phyloP scores from a whole-genome alignment of 2,113 vertebrate genomes.

The Megaceryle maxima region DNA sequence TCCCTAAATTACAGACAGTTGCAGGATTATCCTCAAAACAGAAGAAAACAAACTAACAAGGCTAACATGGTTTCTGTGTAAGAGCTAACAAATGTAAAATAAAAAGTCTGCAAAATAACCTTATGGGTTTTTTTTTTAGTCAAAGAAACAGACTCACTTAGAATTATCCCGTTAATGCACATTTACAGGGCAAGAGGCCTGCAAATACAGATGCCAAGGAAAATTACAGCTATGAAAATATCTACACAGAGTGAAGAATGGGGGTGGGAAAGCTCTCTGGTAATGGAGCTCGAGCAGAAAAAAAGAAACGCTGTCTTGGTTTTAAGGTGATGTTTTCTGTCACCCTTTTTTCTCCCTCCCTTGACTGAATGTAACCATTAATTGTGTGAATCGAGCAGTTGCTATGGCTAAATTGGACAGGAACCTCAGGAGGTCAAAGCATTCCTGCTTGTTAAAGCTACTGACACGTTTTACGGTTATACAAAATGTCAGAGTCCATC shows the following conservation, averaged over 20 bases:
- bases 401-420: constrained; percentile 46
- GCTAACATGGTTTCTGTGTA: neutral
- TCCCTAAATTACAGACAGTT: neutral
- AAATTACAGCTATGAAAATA: neutral
- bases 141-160: neutral
- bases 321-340: neutral
- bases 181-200: neutral
- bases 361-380: constrained; percentile 31
- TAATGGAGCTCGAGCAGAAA: neutral
- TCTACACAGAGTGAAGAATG: neutral
- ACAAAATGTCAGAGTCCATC: constrained; percentile 52
- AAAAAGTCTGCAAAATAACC: neutral
- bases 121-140: neutral
- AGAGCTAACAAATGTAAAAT: neutral
- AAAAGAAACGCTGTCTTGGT: neutral
- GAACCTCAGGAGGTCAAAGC: constrained; percentile 53
- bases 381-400: constrained; percentile 16
- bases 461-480: constrained; percentile 26
- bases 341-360: neutral
- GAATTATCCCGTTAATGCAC: neutral
- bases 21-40: neutral
- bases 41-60: neutral
- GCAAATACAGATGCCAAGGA: neutral
- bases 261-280: neutral
- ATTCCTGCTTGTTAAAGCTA: constrained; percentile 52